Evolutionary conservation across 2,797 vertebrate species (phyloP).

Genomic region (Dallia pectoralis): DNA sequence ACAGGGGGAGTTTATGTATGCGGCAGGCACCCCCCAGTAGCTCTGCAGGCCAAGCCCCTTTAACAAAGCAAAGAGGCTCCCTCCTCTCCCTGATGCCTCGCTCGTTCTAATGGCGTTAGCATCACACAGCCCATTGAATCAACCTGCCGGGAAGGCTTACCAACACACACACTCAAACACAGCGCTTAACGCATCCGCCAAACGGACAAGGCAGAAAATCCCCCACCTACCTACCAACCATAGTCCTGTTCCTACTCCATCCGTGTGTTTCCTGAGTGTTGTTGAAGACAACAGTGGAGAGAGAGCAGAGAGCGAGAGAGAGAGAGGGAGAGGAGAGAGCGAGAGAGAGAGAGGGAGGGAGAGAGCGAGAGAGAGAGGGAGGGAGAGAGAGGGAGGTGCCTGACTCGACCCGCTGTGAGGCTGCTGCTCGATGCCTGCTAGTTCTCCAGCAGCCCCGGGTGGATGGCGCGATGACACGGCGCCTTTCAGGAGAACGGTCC

Average conservation of each 20-base stretch:
- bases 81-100: not conserved
- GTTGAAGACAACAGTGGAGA: constrained; percentile 71
- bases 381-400: constrained; percentile 81
- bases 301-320: not conserved
- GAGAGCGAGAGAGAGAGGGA: constrained; percentile 78
- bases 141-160: constrained; percentile 23
- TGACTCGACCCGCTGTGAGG: constrained; percentile 87
- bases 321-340: constrained; percentile 74
- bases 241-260: constrained; percentile 69
- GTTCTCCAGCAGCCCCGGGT: constrained; percentile 54
- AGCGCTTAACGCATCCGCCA: not conserved
- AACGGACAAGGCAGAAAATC: constrained; percentile 6
- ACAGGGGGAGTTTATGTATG: constrained; percentile 72
- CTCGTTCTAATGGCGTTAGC: constrained; percentile 17
- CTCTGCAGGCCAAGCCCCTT: constrained; percentile 60
- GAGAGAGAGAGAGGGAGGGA: constrained; percentile 79
- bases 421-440: constrained; percentile 32
- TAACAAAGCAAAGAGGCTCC: constrained; percentile 65
- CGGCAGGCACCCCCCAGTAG: constrained; percentile 59
- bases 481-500: constrained; percentile 86
- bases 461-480: constrained; percentile 79
- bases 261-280: constrained; percentile 76
- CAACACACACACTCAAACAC: constrained; percentile 14
- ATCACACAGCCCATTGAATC: constrained; percentile 50
- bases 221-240: constrained; percentile 80